Evolutionary conservation across 1,140 invertebrate genomes (phyloP).

Genomic region (Heliconius eleuchia): DNA sequence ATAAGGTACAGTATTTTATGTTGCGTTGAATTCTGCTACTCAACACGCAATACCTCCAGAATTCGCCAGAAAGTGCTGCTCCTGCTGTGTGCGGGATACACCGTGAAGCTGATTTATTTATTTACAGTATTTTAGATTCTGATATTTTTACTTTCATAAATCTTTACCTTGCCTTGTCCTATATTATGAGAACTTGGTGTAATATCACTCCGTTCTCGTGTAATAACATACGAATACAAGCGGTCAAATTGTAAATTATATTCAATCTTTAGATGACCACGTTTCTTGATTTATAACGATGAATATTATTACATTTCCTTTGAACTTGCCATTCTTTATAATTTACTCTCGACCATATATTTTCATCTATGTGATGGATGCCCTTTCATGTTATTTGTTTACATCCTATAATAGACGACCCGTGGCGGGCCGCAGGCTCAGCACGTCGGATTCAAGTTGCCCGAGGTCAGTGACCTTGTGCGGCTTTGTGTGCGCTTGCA

Average conservation of each 20-base stretch:
- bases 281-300: not conserved
- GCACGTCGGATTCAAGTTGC: constrained; percentile 36
- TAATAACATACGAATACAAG: not conserved
- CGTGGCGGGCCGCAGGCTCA: constrained; percentile 23
- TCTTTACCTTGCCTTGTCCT: too few species aligned
- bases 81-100: too few species aligned
- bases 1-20: too few species aligned
- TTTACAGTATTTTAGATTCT: too few species aligned
- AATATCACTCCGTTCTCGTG: too few species aligned
- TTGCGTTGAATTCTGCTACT: too few species aligned
- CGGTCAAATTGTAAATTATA: not conserved
- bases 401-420: constrained; percentile 34
- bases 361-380: constrained; percentile 14
- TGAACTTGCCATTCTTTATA: constrained; percentile 3
- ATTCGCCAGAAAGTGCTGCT: too few species aligned
- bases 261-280: not conserved
- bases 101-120: too few species aligned
- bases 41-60: too few species aligned
- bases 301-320: not conserved
- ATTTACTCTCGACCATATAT: constrained; percentile 9
- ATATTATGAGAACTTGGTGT: too few species aligned
- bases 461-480: constrained; percentile 52
- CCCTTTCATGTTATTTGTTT: constrained; percentile 30
- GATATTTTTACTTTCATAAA: too few species aligned
- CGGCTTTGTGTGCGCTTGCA: constrained; percentile 29